Evolutionary conservation across 2,888 invertebrate species (phyloP), one percentile per base, ranked within the genome.

Genomic region (Pseudolycoriella hygida): DNA sequence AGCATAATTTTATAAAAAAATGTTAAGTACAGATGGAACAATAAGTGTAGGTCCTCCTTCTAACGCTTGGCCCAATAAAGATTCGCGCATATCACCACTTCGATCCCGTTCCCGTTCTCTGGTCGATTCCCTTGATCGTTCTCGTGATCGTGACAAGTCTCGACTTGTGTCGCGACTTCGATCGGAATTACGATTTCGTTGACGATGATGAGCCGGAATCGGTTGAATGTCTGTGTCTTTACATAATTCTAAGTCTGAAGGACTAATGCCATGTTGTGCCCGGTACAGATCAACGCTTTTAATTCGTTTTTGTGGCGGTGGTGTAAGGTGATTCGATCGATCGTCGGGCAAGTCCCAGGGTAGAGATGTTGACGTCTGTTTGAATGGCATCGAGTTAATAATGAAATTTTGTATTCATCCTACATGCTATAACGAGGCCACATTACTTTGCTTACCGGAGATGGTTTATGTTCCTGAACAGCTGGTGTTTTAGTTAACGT

Each of bases 61-160:
- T 51, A 86, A 67, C 3, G 81, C 79, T 59, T 85, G 85, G 40
- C 81, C 77, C 53, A 87, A 70, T 43, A 86, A 66, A 1, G 82
- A 78, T 50, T 80, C 78, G 50, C 76, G 72, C 54, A 81, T 69
- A 57, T 83, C 81, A 54, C 76, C 67, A 32, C 74, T 75, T 53
- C 75, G 72, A 54, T 72, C 71, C 48, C 72, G 71, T 54, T 74
- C 67, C 48, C 74, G 68, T 52, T 72, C 72, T 14, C 54, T 51
- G n/a, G 52, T 52, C 31, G 54, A 53, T 46, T 63, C 60, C 14
- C 60, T 57, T 18, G 45, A 45, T 34, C 48, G 43, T 45, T 50
- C 50, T 30, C 47, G 38, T 37, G 57, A 55, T 31, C 58, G 58
- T 17, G 37, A 19, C 17, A 37, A n/a, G 4, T 14, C n/a, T 3